A percentile compares a stretch with the other conserved stretches of the same genome.
Evolutionary conservation across 1,140 invertebrate species (phyloP).

Genomic region (Brachystomella parvula): DNA sequence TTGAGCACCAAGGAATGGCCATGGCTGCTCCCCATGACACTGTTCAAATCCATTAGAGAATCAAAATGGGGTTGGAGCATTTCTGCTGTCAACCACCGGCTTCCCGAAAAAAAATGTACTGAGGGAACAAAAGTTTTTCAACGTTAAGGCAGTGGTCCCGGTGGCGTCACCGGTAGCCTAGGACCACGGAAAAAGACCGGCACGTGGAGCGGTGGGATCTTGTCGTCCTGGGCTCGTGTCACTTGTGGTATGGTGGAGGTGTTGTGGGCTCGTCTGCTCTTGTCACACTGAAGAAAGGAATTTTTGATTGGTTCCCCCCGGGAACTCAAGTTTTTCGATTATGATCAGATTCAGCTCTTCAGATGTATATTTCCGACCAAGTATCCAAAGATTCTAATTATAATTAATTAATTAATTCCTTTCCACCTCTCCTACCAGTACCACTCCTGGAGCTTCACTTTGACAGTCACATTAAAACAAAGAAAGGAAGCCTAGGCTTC

Average conservation of each 20-base stretch:
- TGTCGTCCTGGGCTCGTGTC: too few relatives aligned
- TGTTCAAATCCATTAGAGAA: not conserved
- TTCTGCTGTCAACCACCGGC: too few relatives aligned
- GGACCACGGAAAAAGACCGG: too few relatives aligned
- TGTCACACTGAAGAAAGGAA: not conserved
- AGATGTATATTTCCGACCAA: not conserved
- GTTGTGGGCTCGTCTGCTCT: not conserved
- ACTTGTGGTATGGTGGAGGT: not conserved
- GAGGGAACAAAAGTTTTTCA: too few relatives aligned
- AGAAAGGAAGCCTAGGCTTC: too few relatives aligned
- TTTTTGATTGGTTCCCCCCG: not conserved
- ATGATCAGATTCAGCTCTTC: not conserved
- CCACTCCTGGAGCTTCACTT: slow-evolving; percentile 7
- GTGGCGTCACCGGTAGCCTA: too few relatives aligned
- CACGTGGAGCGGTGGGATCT: not conserved
- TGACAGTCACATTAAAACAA: too few relatives aligned
- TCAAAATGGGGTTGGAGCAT: slow-evolving; percentile 1
- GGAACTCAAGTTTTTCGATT: too few relatives aligned
- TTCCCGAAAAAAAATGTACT: too few relatives aligned
- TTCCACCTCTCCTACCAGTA: too few relatives aligned
- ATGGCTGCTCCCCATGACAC: not conserved
- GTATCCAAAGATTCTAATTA: not conserved
- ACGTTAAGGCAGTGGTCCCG: too few relatives aligned
- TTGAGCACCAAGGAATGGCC: too few relatives aligned
- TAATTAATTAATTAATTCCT: slow-evolving; percentile 9